These are phyloP conservation scores for Chlorodrepanis virens DNA, from an alignment of 2,113 vertebrate genomes.

Conservation along the genomic window DNA sequence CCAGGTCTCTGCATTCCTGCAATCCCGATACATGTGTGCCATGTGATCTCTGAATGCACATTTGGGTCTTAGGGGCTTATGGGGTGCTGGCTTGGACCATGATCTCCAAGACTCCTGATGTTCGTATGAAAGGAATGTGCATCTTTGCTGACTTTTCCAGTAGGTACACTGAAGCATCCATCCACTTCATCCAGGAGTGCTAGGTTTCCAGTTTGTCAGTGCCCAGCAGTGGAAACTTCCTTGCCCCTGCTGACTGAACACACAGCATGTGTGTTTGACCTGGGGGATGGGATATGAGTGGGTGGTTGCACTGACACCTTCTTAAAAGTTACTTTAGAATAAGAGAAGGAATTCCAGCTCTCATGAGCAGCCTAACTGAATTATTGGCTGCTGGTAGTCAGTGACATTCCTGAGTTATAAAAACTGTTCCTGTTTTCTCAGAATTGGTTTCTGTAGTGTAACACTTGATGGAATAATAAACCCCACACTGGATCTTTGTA, in stretches of 20 bases:
- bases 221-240: neutral
- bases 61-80: neutral
- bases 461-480: conserved; percentile 52
- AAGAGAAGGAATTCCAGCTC: conserved; percentile 25
- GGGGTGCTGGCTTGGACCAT: neutral
- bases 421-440: conserved; percentile 52
- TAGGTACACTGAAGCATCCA: neutral
- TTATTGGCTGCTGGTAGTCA: conserved; percentile 8
- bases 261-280: neutral
- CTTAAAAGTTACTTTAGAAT: conserved; percentile 31
- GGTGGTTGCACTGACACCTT: neutral
- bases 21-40: neutral
- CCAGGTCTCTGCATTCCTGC: neutral
- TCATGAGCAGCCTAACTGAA: conserved; percentile 26
- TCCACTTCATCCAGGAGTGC: neutral
- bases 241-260: neutral
- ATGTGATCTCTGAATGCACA: neutral
- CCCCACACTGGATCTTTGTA: neutral
- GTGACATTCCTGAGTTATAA: conserved; percentile 16
- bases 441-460: conserved; percentile 52
- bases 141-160: neutral
- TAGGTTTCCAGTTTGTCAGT: neutral
- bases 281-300: neutral
- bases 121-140: neutral
- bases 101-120: neutral